Conservation (phyloP, 2,797 vertebrate genomes). For the Threskiornis aethiopicus region DNA sequence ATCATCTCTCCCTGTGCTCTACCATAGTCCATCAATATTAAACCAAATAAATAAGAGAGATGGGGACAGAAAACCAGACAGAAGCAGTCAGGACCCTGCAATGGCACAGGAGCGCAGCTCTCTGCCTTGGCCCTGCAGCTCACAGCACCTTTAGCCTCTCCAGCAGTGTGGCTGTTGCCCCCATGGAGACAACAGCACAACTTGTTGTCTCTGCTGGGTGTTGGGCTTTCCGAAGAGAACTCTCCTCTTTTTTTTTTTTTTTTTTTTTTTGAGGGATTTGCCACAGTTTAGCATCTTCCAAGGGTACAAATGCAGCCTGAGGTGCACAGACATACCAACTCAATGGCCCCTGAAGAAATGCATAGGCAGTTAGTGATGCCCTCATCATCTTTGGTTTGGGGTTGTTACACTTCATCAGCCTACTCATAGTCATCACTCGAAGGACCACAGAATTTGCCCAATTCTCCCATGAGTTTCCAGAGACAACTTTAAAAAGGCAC, state of each 20-base stretch:
- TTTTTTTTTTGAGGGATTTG: background rate
- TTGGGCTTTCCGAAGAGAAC: background rate
- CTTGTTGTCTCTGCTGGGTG: background rate
- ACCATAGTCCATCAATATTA: background rate
- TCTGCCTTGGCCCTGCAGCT: background rate
- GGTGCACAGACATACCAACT: background rate
- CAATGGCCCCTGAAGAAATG: background rate
- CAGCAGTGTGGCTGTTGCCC: background rate
- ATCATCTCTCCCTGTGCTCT: background rate
- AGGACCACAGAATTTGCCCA: background rate
- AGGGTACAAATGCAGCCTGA: background rate
- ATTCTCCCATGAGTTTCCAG: background rate
- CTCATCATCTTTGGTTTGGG: background rate
- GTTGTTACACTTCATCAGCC: background rate
- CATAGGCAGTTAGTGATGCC: background rate
- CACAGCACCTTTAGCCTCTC: accelerated
- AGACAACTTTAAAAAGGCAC: background rate
- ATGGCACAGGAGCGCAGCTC: background rate
- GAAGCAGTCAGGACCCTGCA: background rate
- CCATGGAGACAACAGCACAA: background rate
- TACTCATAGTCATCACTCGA: background rate
- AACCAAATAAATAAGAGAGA: background rate
- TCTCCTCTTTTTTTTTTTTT: too few relatives aligned
- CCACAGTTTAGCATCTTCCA: background rate
- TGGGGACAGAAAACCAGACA: background rate